Evolutionary conservation across 1,140 invertebrate species (phyloP).

Genomic region (Vanessa tameamea): DNA sequence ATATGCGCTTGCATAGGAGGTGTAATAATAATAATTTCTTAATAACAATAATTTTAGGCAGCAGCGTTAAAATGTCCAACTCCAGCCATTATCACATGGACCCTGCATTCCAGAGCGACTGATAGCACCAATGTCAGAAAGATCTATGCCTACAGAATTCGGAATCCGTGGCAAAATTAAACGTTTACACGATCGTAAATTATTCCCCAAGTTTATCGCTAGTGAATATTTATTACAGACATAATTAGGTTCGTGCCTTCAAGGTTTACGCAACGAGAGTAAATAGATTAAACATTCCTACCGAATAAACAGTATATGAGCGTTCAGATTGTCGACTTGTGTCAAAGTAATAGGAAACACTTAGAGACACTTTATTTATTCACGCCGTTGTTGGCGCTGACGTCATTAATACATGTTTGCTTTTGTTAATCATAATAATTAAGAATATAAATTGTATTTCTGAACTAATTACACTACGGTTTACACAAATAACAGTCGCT

Average conservation of each 20-base stretch:
- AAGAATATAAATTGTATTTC: neutral
- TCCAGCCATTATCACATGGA: slow-evolving; percentile 25
- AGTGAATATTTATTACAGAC: slow-evolving; percentile 73
- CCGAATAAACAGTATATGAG: slow-evolving; percentile 13
- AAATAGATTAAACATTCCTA: slow-evolving; percentile 61
- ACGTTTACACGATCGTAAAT: slow-evolving; percentile 72
- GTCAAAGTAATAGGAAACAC: slow-evolving; percentile 42
- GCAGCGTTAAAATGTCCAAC: slow-evolving; percentile 16
- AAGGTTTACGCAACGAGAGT: slow-evolving; percentile 60
- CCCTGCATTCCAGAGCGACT: slow-evolving; percentile 21
- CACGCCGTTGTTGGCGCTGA: slow-evolving; percentile 10
- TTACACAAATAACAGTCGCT: too few relatives aligned
- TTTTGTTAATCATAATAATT: neutral
- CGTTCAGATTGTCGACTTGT: slow-evolving; percentile 40
- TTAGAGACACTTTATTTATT: slow-evolving; percentile 15
- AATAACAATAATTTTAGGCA: slow-evolving; percentile 16
- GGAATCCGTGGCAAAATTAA: slow-evolving; percentile 62
- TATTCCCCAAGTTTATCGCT: slow-evolving; percentile 72
- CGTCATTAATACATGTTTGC: neutral
- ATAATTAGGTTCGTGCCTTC: slow-evolving; percentile 69
- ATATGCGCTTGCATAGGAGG: neutral
- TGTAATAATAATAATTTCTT: neutral
- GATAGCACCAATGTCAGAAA: slow-evolving; percentile 34
- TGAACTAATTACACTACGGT: neutral
- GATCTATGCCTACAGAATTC: slow-evolving; percentile 41